phyloP scores from a whole-genome alignment of 1,140 invertebrate genomes.

The Drosophila sulfurigaster region DNA sequence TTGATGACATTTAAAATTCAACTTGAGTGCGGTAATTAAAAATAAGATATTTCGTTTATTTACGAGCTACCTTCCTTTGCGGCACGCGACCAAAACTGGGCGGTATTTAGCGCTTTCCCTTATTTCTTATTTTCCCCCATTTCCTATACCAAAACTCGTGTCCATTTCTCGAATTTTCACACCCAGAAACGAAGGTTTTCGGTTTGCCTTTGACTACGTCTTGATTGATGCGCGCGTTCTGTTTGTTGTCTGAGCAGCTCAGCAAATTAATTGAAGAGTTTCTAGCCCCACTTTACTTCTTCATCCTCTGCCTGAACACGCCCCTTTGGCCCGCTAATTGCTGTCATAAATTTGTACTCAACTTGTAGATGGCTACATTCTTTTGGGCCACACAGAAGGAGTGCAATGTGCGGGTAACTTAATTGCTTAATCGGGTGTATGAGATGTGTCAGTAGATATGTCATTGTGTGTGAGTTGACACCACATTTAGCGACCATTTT shows the following conservation, averaged over 20 bases:
- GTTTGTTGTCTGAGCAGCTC: conserved; percentile 63
- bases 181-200: conserved; percentile 36
- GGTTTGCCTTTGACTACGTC: conserved; percentile 39
- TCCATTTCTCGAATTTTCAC: conserved; percentile 63
- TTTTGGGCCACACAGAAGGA: conserved; percentile 5
- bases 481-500: not conserved
- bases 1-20: conserved; percentile 53
- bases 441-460: conserved; percentile 16
- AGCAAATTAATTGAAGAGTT: conserved; percentile 78
- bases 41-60: conserved; percentile 67
- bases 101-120: conserved; percentile 2
- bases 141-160: not conserved
- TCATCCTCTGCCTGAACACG: conserved; percentile 33
- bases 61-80: conserved; percentile 54
- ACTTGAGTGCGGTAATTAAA: conserved; percentile 78
- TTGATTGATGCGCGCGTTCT: conserved; percentile 72
- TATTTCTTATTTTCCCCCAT: conserved; percentile 9
- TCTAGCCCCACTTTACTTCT: conserved; percentile 12
- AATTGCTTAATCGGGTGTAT: conserved; percentile 46
- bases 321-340: conserved; percentile 71
- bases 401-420: not conserved
- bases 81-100: conserved; percentile 67
- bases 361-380: conserved; percentile 48
- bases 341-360: conserved; percentile 72
- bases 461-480: not conserved